Conservation (phyloP, 2,113 vertebrate species). For the Antechinus flavipes region DNA sequence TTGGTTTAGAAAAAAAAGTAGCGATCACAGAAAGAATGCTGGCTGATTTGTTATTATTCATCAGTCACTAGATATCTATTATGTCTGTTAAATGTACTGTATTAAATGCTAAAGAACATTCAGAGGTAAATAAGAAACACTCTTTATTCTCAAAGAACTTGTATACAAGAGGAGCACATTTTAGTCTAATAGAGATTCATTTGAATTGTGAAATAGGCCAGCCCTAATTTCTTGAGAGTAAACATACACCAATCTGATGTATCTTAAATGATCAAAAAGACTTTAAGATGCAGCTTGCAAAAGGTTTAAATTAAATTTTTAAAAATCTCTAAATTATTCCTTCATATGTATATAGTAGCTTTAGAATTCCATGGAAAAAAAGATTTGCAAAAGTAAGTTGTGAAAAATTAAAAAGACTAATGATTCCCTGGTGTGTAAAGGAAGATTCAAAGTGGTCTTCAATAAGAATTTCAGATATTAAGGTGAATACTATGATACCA, state of each 20-base stretch:
- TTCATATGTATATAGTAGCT: not conserved
- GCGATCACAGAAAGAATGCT: no score
- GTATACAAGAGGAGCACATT: not conserved
- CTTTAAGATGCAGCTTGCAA: constrained; percentile 24
- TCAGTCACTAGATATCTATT: not conserved
- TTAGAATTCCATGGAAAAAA: not conserved
- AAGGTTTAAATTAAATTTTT: constrained; percentile 10
- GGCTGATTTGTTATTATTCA: not conserved
- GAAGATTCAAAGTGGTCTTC: not conserved
- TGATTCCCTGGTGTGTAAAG: not conserved
- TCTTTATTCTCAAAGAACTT: not conserved
- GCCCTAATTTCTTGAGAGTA: constrained; percentile 14
- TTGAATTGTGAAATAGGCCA: constrained; percentile 20
- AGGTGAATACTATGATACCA: not conserved
- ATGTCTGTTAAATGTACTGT: not conserved
- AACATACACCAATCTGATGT: not conserved
- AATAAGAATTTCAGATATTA: not conserved
- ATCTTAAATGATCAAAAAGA: not conserved
- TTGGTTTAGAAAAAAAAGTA: not conserved
- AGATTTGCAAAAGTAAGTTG: not conserved
- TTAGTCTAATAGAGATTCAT: not conserved
- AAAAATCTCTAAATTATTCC: not conserved
- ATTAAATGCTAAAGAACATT: not conserved
- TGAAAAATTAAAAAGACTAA: not conserved
- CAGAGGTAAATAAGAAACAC: not conserved